Percentiles rank a stretch among this genome's conserved stretches.
Evolutionary conservation across 1,140 invertebrate species (phyloP).

Genomic region (Solenopsis fugax): DNA sequence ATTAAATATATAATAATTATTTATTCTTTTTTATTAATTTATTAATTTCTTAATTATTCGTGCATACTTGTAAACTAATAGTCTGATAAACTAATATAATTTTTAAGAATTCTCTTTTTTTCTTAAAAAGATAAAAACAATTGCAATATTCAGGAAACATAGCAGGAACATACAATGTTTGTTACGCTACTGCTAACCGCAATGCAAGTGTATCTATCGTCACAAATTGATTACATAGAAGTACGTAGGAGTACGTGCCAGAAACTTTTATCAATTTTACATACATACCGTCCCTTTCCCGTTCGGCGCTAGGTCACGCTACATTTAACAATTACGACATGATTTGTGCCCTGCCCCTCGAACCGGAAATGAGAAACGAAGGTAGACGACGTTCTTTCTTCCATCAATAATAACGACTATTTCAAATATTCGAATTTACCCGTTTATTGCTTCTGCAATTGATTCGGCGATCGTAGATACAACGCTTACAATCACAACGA

Average conservation of each 20-base stretch:
- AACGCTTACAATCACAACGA: background rate
- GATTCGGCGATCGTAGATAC: background rate
- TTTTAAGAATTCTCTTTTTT: background rate
- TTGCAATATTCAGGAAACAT: background rate
- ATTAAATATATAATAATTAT: background rate
- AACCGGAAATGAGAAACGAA: slow-evolving; percentile 80
- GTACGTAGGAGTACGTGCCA: slow-evolving; percentile 33
- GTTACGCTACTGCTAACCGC: slow-evolving; percentile 15
- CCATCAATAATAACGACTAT: slow-evolving; percentile 70
- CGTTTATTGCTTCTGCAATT: slow-evolving; percentile 23
- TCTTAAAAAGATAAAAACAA: background rate
- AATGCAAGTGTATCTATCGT: slow-evolving; percentile 4
- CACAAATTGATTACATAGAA: slow-evolving; percentile 55
- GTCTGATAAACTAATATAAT: background rate
- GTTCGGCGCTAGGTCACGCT: slow-evolving; percentile 73
- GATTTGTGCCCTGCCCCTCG: slow-evolving; percentile 76
- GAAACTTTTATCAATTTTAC: slow-evolving; percentile 77
- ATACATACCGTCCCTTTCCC: slow-evolving; percentile 62
- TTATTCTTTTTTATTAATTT: slow-evolving; percentile 1
- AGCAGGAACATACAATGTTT: background rate
- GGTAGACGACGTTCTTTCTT: slow-evolving; percentile 72
- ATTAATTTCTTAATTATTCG: background rate
- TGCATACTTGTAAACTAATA: background rate
- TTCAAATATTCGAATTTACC: slow-evolving; percentile 59
- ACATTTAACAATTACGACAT: slow-evolving; percentile 80